phyloP scores from a whole-genome alignment of 2,797 vertebrate species.

The Muscicapa comitata region DNA sequence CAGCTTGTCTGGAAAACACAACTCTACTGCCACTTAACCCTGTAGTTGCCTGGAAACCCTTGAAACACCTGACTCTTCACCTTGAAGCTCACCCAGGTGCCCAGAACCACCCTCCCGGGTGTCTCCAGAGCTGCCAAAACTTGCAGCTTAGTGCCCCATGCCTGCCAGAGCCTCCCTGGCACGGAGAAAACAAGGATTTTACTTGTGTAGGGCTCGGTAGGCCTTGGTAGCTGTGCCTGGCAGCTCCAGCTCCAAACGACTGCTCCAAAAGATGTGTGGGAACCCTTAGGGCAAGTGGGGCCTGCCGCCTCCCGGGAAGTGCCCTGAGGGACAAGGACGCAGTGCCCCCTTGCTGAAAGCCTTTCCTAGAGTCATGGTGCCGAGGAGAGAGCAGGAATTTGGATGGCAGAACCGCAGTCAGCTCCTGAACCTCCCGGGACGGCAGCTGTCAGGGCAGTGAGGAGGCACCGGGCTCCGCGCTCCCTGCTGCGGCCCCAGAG shows the following conservation, averaged over 20 bases:
- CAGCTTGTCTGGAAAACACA: neutral
- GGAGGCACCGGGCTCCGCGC: neutral
- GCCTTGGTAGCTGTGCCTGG: fast-evolving
- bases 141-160: fast-evolving
- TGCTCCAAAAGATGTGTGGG: fast-evolving
- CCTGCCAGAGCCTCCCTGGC: neutral
- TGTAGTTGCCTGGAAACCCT: neutral
- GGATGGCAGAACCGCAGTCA: fast-evolving
- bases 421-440: fast-evolving
- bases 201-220: neutral
- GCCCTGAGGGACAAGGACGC: neutral
- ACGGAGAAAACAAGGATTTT: neutral
- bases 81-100: neutral
- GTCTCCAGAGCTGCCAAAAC: neutral
- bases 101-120: fast-evolving
- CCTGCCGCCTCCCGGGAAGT: neutral
- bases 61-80: neutral
- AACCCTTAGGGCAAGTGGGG: neutral
- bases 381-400: neutral
- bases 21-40: neutral
- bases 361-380: neutral
- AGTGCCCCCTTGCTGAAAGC: neutral
- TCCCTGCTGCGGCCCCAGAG: neutral
- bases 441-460: neutral
- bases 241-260: neutral